A percentile compares a stretch with the other conserved stretches of the same genome.
Conservation (phyloP, 2,888 invertebrate genomes). For the Polyommatus icarus region DNA sequence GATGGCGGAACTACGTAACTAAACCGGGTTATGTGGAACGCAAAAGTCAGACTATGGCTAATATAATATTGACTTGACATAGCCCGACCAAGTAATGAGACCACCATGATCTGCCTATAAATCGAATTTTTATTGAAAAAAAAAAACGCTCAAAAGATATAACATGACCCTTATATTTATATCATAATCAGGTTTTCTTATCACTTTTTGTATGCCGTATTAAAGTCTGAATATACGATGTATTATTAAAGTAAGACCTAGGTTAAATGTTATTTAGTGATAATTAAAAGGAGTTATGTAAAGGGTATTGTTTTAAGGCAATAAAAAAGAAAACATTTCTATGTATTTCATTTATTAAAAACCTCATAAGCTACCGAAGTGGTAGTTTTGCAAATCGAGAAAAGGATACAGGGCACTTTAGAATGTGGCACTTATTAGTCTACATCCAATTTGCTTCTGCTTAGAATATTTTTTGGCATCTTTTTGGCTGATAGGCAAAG, state of each 20-base stretch:
- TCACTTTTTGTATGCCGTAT: background rate
- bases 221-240: constrained; percentile 21
- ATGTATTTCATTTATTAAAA: constrained; percentile 64
- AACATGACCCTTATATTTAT: no score
- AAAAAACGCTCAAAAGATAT: no score
- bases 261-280: background rate
- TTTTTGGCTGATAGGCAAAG: background rate
- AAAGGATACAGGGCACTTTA: constrained; percentile 35
- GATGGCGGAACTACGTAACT: no score
- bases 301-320: background rate
- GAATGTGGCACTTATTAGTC: background rate
- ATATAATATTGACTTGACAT: background rate
- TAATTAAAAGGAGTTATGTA: background rate
- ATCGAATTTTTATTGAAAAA: no score
- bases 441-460: background rate
- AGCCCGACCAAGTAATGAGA: background rate
- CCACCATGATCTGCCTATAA: no score
- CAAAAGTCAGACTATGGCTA: no score
- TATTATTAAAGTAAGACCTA: constrained; percentile 19
- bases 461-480: background rate
- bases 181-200: background rate
- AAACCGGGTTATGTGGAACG: no score
- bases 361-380: constrained; percentile 56
- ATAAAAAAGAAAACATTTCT: constrained; percentile 33
- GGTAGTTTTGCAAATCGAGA: constrained; percentile 51